phyloP scores from a whole-genome alignment of 2,888 invertebrate genomes.

The Synanthedon myopaeformis region DNA sequence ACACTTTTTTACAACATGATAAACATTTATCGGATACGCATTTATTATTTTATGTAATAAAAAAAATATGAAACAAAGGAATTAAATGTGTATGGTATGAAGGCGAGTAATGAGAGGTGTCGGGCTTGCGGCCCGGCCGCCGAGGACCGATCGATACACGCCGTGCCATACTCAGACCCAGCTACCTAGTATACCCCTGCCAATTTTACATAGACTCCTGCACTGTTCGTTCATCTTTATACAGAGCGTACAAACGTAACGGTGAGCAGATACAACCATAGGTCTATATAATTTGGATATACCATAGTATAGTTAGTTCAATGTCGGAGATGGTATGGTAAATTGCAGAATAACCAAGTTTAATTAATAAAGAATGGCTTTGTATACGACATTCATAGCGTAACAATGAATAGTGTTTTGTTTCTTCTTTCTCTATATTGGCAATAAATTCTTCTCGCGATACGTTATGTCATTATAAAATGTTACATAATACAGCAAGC shows the following conservation, averaged over 20 bases:
- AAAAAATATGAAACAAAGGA: neutral
- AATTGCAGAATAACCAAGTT: neutral
- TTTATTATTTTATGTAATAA: neutral
- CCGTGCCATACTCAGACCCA: neutral
- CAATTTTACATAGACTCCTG: neutral
- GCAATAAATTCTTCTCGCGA: too few relatives aligned
- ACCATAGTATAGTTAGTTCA: neutral
- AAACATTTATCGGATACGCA: neutral
- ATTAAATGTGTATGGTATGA: neutral
- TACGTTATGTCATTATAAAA: too few relatives aligned
- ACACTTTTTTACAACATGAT: neutral
- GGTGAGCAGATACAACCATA: neutral
- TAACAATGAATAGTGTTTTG: too few relatives aligned
- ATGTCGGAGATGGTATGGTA: neutral
- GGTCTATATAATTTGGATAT: neutral
- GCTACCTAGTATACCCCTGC: neutral
- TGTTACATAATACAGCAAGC: too few relatives aligned
- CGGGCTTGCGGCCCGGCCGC: neutral
- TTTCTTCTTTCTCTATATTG: too few relatives aligned
- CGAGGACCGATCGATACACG: neutral
- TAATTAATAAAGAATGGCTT: too few relatives aligned
- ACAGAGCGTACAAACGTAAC: neutral
- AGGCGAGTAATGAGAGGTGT: neutral
- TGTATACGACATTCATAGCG: too few relatives aligned
- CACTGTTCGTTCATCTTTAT: neutral